Conservation (phyloP, 2,888 invertebrate species). For the Campaea margaritaria region DNA sequence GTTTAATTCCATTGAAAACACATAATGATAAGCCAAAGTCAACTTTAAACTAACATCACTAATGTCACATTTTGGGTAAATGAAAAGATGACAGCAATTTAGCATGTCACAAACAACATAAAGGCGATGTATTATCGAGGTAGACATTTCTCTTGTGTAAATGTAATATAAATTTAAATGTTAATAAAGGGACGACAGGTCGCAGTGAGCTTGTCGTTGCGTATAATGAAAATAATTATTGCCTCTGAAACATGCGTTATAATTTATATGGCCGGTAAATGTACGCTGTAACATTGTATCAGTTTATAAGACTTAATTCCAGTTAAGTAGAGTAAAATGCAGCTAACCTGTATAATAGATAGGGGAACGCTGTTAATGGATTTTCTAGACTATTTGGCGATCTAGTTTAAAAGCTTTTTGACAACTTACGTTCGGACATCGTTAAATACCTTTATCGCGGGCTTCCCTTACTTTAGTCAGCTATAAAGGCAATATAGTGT, state of each 20-base stretch:
- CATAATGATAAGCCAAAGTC: slow-evolving; percentile 55
- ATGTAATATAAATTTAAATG: slow-evolving; percentile 75
- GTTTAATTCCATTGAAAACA: slow-evolving; percentile 71
- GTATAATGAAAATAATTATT: slow-evolving; percentile 69
- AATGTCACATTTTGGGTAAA: slow-evolving; percentile 54
- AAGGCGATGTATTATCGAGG: slow-evolving; percentile 65
- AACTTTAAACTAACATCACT: slow-evolving; percentile 57
- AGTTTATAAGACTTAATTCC: slow-evolving; percentile 42
- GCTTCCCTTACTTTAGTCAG: slow-evolving; percentile 40
- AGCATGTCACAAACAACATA: slow-evolving; percentile 64
- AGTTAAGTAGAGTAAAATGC: slow-evolving; percentile 34
- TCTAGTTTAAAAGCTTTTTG: slow-evolving; percentile 80
- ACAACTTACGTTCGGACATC: slow-evolving; percentile 61
- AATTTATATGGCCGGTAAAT: slow-evolving; percentile 58
- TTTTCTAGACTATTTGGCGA: slow-evolving; percentile 67
- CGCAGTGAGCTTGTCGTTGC: slow-evolving; percentile 59
- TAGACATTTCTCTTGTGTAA: slow-evolving; percentile 68
- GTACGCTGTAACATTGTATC: slow-evolving; percentile 49
- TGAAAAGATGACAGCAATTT: slow-evolving; percentile 52
- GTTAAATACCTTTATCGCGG: slow-evolving; percentile 61
- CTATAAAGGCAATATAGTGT: slow-evolving; percentile 26
- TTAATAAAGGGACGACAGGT: slow-evolving; percentile 74
- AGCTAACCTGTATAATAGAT: slow-evolving; percentile 36
- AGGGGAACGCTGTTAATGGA: slow-evolving; percentile 67
- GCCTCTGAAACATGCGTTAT: slow-evolving; percentile 64